Evolutionary conservation across 2,113 vertebrate genomes (phyloP).

Genomic region (Echinops telfairi): DNA sequence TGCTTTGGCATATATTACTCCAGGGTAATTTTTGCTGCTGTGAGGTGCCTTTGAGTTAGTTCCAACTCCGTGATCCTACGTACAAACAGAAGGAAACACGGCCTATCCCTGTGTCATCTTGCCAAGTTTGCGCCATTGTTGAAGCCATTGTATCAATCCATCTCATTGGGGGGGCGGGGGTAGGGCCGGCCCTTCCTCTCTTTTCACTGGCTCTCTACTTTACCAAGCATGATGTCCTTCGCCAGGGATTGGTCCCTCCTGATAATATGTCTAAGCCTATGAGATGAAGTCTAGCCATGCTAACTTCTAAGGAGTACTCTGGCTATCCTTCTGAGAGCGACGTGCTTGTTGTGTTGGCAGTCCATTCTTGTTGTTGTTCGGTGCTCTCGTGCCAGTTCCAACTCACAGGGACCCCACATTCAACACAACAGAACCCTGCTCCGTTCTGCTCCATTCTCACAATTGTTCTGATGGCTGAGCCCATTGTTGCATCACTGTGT

Average conservation of each 20-base stretch:
- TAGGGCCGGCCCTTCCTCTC: background rate
- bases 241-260: background rate
- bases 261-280: too few species aligned
- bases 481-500: too few species aligned
- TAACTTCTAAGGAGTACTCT: background rate
- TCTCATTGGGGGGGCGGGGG: too few species aligned
- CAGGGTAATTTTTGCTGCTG: background rate
- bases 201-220: background rate
- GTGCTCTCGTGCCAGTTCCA: too few species aligned
- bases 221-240: background rate
- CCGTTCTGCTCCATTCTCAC: too few species aligned
- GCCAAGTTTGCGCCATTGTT: too few species aligned
- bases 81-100: background rate
- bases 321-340: background rate
- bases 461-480: too few species aligned
- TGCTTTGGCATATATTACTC: background rate
- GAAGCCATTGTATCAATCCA: too few species aligned
- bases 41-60: background rate
- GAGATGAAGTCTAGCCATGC: background rate
- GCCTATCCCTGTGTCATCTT: too few species aligned
- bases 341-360: background rate
- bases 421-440: too few species aligned
- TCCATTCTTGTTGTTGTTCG: background rate
- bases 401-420: too few species aligned
- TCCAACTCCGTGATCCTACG: background rate